Conservation (phyloP, 2,888 invertebrate species). For the Drosophila greeni region DNA sequence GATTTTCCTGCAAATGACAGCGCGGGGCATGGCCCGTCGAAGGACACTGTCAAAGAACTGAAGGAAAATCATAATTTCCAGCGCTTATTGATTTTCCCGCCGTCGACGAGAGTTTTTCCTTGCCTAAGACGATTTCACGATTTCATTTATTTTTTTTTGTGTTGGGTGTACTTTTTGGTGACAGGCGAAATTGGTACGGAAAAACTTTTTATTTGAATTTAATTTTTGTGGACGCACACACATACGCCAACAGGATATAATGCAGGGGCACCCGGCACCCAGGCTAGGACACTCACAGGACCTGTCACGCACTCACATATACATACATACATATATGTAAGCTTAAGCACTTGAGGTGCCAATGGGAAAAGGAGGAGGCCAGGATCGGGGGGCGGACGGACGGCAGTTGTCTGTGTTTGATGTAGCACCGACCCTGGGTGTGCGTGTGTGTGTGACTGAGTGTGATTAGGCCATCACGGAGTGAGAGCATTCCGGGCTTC, state of each 20-base stretch:
- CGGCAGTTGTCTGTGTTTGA: conserved; percentile 54
- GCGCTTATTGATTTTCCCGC: conserved; percentile 33
- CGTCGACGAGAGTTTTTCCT: background rate
- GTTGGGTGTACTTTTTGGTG: conserved; percentile 26
- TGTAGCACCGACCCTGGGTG: conserved; percentile 39
- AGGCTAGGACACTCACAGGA: conserved; percentile 26
- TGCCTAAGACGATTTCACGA: conserved; percentile 17
- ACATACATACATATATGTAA: conserved; percentile 33
- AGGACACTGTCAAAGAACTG: conserved; percentile 31
- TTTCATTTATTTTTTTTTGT: background rate
- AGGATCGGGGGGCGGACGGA: background rate
- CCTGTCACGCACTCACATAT: conserved; percentile 29
- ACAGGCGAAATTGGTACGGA: conserved; percentile 48
- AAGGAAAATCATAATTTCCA: conserved; percentile 35
- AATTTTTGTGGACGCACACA: conserved; percentile 39
- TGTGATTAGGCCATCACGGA: conserved; percentile 62
- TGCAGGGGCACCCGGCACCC: conserved; percentile 28
- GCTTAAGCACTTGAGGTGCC: conserved; percentile 66
- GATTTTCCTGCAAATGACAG: conserved; percentile 40
- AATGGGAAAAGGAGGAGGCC: conserved; percentile 44
- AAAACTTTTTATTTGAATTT: conserved; percentile 58
- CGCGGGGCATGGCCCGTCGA: conserved; percentile 14
- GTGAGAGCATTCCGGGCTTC: conserved; percentile 27
- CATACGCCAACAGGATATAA: conserved; percentile 27
- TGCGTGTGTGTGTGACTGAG: conserved; percentile 26